These are phyloP conservation scores for Rhinopomastus cyanomelas DNA, from an alignment of 2,113 vertebrate genomes.

Conservation along the genomic window DNA sequence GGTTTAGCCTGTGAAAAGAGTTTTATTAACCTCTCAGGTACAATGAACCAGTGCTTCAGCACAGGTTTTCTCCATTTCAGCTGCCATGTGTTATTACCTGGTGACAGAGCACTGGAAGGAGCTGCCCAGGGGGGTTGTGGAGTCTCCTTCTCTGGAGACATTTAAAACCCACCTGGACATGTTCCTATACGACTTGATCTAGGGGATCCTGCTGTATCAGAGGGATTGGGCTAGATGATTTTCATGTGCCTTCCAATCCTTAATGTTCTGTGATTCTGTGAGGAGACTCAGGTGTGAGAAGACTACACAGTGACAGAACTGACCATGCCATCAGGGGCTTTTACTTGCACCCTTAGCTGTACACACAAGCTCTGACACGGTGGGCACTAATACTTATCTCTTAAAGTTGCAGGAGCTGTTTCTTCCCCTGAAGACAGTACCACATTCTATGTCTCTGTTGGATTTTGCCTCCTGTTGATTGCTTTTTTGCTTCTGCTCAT, in stretches of 20 bases:
- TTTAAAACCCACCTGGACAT: no score
- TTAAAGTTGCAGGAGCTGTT: slow-evolving; percentile 65
- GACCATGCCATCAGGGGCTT: accelerated
- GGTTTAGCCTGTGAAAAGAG: slow-evolving; percentile 74
- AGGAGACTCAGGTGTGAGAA: background rate
- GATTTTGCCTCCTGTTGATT: slow-evolving; percentile 63
- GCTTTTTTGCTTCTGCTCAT: slow-evolving; percentile 32
- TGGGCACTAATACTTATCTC: slow-evolving; percentile 6
- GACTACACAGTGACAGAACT: background rate
- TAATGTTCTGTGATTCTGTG: no score
- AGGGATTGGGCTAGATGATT: no score
- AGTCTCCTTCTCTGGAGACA: no score
- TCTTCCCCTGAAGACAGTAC: slow-evolving; percentile 44
- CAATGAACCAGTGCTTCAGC: background rate
- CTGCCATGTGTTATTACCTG: no score
- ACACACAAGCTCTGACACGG: background rate
- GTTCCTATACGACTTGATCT: no score
- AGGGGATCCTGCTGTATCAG: no score
- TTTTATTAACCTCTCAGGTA: slow-evolving; percentile 70
- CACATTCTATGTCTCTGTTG: slow-evolving; percentile 52
- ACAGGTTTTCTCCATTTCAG: background rate
- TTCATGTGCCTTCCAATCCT: no score
- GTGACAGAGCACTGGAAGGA: no score
- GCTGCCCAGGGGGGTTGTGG: no score
- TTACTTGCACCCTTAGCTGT: background rate